phyloP scores from a whole-genome alignment of 2,888 invertebrate species.

The Spatulosminthurus flaviceps region DNA sequence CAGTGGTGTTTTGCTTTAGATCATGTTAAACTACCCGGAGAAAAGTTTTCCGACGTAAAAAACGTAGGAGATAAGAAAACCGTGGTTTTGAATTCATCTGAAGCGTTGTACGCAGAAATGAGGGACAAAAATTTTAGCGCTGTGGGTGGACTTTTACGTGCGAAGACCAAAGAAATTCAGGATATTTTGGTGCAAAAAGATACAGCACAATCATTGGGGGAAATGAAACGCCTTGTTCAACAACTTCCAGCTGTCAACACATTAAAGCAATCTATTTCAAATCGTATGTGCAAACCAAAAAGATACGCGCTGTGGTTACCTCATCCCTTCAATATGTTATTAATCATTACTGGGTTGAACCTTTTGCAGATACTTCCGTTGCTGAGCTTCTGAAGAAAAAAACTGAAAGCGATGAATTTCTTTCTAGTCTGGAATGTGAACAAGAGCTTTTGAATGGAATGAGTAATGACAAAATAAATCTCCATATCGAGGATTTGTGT shows the following conservation, averaged over 20 bases:
- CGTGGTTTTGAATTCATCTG: constrained; percentile 86
- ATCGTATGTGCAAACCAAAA: too few relatives aligned
- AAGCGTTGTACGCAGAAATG: constrained; percentile 87
- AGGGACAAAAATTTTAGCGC: constrained; percentile 93
- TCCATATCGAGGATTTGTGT: constrained; percentile 92
- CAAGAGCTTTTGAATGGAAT: constrained; percentile 92
- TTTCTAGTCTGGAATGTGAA: constrained; percentile 82
- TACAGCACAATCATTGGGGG: constrained; percentile 86
- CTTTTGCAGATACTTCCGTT: constrained; percentile 82
- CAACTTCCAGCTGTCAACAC: constrained; percentile 86
- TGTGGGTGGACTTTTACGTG: constrained; percentile 84
- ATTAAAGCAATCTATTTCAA: constrained; percentile 84
- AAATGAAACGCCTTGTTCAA: constrained; percentile 92
- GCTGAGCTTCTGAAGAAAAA: constrained; percentile 93
- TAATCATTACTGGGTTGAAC: constrained; percentile 48
- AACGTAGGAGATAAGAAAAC: constrained; percentile 74
- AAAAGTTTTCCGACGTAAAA: constrained; percentile 79
- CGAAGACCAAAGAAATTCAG: constrained; percentile 86
- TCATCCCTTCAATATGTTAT: too few relatives aligned
- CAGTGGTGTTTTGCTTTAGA: too few relatives aligned
- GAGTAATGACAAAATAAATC: constrained; percentile 87
- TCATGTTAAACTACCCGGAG: constrained; percentile 84
- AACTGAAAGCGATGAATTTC: constrained; percentile 78
- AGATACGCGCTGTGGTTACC: too few relatives aligned
- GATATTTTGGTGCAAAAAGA: constrained; percentile 84